These are phyloP conservation scores for Rhadinocentrus ornatus DNA, from an alignment of 2,797 vertebrate species.

Conservation along the genomic window DNA sequence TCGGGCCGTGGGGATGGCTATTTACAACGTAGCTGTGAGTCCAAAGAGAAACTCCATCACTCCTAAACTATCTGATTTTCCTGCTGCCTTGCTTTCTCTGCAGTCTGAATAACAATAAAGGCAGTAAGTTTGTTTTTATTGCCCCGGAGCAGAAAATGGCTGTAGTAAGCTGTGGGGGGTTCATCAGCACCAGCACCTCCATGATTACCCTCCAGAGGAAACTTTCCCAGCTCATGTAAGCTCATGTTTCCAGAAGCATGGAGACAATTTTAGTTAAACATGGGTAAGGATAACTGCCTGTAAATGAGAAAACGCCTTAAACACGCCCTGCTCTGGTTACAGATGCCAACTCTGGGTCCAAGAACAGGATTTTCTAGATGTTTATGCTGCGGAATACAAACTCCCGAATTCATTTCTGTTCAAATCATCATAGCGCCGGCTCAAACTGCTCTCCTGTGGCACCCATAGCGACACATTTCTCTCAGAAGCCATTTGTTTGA, in stretches of 20 bases:
- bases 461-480: neutral
- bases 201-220: conserved; percentile 35
- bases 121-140: conserved; percentile 37
- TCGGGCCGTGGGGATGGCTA: conserved; percentile 95
- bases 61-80: conserved; percentile 8
- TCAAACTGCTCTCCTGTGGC: conserved; percentile 8
- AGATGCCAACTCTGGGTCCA: conserved; percentile 16
- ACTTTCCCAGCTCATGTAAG: conserved; percentile 4
- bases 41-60: conserved; percentile 33
- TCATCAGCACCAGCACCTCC: conserved; percentile 29
- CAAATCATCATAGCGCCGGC: conserved; percentile 23
- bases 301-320: conserved; percentile 6
- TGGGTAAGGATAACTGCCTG: conserved; percentile 5
- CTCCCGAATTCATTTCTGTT: conserved; percentile 13
- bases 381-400: conserved; percentile 18
- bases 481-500: conserved; percentile 19
- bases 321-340: conserved; percentile 4
- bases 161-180: conserved; percentile 18
- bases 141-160: conserved; percentile 16
- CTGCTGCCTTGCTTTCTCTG: neutral
- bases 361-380: conserved; percentile 5
- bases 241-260: conserved; percentile 1
- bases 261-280: neutral
- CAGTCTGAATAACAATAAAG: neutral
- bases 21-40: conserved; percentile 96